Evolutionary conservation across 2,797 vertebrate species (phyloP).

Genomic region (Gallinago stenura): DNA sequence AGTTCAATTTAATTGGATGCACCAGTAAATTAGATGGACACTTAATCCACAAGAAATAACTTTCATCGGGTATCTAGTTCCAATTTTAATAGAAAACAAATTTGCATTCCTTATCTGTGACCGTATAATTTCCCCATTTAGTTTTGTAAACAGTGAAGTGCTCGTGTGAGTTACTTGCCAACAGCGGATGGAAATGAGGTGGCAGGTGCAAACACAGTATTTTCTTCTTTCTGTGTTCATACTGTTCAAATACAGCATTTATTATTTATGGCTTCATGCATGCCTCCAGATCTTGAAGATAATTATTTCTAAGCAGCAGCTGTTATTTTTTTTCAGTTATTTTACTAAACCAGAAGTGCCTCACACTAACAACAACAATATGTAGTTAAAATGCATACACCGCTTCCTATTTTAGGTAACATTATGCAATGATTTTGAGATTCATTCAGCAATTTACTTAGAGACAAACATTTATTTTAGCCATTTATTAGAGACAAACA

Average conservation of each 20-base stretch:
- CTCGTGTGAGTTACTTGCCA: background rate
- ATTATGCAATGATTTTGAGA: background rate
- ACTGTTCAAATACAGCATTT: background rate
- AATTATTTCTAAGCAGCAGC: background rate
- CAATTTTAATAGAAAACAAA: background rate
- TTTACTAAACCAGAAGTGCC: background rate
- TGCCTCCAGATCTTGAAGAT: background rate
- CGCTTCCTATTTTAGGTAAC: background rate
- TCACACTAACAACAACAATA: background rate
- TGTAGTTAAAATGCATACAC: background rate
- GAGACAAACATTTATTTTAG: background rate
- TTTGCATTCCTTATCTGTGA: background rate
- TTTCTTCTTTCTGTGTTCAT: background rate
- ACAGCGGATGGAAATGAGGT: background rate
- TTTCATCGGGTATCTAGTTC: background rate
- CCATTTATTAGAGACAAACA: background rate
- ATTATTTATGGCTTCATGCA: slow-evolving; percentile 9
- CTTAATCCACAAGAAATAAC: background rate
- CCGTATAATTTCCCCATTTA: background rate
- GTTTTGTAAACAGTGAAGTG: background rate
- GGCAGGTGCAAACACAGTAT: background rate
- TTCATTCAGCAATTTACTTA: background rate
- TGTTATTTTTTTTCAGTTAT: background rate
- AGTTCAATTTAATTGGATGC: background rate
- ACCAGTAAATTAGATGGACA: background rate